These are phyloP conservation scores for Troides aeacus DNA, from an alignment of 2,888 invertebrate species.

Conservation along the genomic window DNA sequence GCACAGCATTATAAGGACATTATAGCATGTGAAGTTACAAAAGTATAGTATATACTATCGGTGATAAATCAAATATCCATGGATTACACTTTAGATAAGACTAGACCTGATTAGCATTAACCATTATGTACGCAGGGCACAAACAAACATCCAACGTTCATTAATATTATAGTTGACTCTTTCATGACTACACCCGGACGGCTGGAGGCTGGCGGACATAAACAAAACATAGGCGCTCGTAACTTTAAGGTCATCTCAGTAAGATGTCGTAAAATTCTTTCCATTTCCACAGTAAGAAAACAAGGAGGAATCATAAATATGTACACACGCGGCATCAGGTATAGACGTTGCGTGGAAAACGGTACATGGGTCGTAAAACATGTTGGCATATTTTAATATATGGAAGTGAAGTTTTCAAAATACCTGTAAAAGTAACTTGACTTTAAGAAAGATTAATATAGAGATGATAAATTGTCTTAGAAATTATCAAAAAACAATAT, in stretches of 20 bases:
- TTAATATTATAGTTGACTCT: conserved; percentile 8
- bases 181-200: conserved; percentile 2
- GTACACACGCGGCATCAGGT: conserved; percentile 72
- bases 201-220: conserved; percentile 13
- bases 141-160: not conserved
- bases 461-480: not conserved
- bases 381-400: not conserved
- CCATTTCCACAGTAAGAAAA: conserved; percentile 45
- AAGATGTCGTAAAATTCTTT: conserved; percentile 66
- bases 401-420: not conserved
- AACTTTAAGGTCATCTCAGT: conserved; percentile 26
- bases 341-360: conserved; percentile 75
- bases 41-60: not conserved
- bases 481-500: not conserved
- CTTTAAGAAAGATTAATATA: not conserved
- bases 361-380: not conserved
- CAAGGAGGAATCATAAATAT: conserved; percentile 73
- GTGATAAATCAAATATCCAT: not conserved
- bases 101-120: not conserved
- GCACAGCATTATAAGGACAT: no score
- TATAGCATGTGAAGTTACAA: no score
- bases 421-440: not conserved
- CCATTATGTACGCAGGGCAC: not conserved
- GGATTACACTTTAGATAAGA: not conserved
- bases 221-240: conserved; percentile 26